Evolutionary conservation across 2,797 vertebrate genomes (phyloP).

Genomic region (Babyrousa celebensis): DNA sequence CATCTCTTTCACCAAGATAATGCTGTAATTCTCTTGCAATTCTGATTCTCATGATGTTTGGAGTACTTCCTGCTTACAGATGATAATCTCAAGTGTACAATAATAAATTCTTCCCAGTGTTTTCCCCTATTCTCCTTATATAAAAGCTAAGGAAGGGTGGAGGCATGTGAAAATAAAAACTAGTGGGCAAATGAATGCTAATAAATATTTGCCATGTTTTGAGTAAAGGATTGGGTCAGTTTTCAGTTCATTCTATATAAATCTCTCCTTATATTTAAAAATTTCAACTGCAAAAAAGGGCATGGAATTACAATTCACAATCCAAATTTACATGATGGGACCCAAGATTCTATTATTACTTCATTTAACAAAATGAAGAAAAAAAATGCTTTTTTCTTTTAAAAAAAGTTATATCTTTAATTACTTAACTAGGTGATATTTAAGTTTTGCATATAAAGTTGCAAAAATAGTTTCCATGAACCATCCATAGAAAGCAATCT

Average conservation of each 20-base stretch:
- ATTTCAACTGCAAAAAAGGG: neutral
- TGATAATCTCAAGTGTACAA: neutral
- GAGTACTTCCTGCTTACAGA: neutral
- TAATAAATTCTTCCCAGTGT: neutral
- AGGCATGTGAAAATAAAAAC: slow-evolving; percentile 58
- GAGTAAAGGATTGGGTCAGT: neutral
- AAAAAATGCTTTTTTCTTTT: neutral
- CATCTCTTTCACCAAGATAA: neutral
- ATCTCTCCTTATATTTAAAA: neutral
- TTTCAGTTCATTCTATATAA: slow-evolving; percentile 14
- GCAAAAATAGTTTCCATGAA: neutral
- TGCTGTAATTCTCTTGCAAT: neutral
- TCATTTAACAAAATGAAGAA: slow-evolving; percentile 14
- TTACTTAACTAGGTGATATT: neutral
- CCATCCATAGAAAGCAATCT: neutral
- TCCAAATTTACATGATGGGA: neutral
- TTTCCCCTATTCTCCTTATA: neutral
- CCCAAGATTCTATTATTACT: neutral
- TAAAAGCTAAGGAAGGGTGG: neutral
- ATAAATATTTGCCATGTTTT: neutral
- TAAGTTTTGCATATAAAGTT: neutral
- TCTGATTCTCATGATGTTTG: slow-evolving; percentile 38
- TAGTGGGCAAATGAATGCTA: neutral
- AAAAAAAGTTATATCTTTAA: neutral
- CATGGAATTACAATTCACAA: neutral